Conservation (phyloP, 2,113 vertebrate genomes). For the Alethe diademata region DNA sequence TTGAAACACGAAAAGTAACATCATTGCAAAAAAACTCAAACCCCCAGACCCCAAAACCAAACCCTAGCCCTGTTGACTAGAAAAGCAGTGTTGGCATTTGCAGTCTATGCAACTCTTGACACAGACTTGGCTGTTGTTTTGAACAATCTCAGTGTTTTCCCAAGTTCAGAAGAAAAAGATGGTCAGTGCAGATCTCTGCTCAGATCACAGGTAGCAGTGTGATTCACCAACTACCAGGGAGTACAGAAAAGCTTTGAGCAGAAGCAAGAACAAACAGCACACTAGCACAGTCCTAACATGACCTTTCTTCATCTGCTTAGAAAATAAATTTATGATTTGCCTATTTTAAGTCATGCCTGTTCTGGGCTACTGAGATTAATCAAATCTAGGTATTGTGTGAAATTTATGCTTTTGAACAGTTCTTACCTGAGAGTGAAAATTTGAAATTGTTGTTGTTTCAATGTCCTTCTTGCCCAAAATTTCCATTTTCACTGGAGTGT, state of each 20-base stretch:
- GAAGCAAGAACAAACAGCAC: background rate
- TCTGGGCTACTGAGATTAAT: background rate
- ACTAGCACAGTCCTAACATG: background rate
- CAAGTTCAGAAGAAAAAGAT: background rate
- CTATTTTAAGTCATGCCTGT: background rate
- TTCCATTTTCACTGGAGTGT: conserved; percentile 98
- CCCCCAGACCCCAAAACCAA: background rate
- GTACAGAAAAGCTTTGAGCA: background rate
- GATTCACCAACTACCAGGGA: background rate
- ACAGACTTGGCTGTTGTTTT: background rate
- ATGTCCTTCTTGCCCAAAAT: conserved; percentile 98
- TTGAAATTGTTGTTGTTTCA: conserved; percentile 96
- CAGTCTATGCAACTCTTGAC: background rate
- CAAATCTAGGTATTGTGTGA: background rate
- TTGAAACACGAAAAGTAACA: background rate
- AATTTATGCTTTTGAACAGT: background rate
- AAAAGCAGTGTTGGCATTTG: background rate
- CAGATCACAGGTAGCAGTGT: background rate
- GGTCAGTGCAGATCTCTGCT: background rate
- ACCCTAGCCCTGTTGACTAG: background rate
- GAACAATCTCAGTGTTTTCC: background rate
- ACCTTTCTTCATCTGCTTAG: background rate
- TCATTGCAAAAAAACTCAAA: background rate
- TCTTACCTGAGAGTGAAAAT: conserved; percentile 96
- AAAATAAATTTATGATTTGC: background rate